Evolutionary conservation across 2,888 invertebrate species (phyloP).

Genomic region (Myopa tessellatipennis): DNA sequence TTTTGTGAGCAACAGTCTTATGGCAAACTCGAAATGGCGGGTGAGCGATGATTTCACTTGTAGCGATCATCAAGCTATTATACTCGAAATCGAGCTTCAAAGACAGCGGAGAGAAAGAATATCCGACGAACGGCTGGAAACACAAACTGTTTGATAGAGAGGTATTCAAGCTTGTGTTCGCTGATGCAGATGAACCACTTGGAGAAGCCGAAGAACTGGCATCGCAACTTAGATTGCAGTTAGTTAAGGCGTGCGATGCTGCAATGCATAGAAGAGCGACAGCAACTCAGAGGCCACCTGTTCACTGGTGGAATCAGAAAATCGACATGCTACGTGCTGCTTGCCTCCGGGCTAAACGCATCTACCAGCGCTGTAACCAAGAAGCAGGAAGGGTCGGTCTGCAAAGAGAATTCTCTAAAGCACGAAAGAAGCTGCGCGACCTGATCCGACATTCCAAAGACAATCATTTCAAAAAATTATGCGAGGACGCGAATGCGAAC

Average conservation of each 20-base stretch:
- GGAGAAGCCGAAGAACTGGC: background rate
- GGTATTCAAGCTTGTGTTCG: background rate
- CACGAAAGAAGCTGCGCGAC: background rate
- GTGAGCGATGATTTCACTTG: too few species aligned
- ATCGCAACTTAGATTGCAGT: background rate
- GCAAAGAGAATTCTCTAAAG: background rate
- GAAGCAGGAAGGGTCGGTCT: background rate
- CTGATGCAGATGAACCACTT: background rate
- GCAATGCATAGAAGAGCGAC: background rate
- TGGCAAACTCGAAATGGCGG: too few species aligned
- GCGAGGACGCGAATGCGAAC: background rate
- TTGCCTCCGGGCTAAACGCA: background rate
- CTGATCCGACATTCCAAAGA: background rate
- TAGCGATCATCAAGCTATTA: too few species aligned
- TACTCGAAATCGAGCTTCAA: too few species aligned
- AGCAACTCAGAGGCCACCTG: background rate
- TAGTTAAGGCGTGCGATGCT: background rate
- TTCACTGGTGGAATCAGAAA: background rate
- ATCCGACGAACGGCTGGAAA: background rate
- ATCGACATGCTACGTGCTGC: background rate
- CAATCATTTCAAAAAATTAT: background rate
- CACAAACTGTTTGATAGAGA: background rate
- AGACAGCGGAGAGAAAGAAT: background rate
- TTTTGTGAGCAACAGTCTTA: too few species aligned
- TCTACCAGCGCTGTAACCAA: background rate